Conservation (phyloP, 1,140 invertebrate species). For the Trissolcus basalis region DNA sequence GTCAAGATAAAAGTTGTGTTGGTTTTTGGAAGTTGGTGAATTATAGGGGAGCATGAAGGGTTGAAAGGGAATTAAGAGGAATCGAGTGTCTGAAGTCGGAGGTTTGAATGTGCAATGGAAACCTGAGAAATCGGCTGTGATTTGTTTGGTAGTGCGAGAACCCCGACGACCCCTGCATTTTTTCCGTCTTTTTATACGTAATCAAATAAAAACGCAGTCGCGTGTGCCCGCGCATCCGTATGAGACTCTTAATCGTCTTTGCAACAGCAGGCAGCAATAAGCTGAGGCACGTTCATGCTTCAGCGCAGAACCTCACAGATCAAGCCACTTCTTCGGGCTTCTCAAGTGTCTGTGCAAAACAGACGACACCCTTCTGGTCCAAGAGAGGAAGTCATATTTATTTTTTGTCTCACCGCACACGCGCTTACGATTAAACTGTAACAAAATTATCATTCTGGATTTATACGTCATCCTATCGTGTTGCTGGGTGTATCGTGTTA, state of each 20-base stretch:
- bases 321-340: slow-evolving; percentile 53
- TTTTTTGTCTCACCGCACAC: slow-evolving; percentile 2
- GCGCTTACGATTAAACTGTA: slow-evolving; percentile 2
- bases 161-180: too few relatives aligned
- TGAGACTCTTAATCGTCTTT: slow-evolving; percentile 63
- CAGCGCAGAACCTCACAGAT: slow-evolving; percentile 45
- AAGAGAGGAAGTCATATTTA: slow-evolving; percentile 33
- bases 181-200: slow-evolving; percentile 9
- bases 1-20: too few relatives aligned
- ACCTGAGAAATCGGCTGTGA: too few relatives aligned
- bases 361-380: slow-evolving; percentile 38
- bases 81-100: too few relatives aligned
- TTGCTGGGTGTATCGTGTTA: too few relatives aligned
- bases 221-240: slow-evolving; percentile 65
- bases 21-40: too few relatives aligned
- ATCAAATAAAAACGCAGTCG: slow-evolving; percentile 47
- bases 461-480: too few relatives aligned
- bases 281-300: slow-evolving; percentile 59
- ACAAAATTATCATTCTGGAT: too few relatives aligned
- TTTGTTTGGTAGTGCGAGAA: too few relatives aligned
- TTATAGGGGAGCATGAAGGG: too few relatives aligned
- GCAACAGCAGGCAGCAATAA: slow-evolving; percentile 40
- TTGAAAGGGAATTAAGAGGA: too few relatives aligned
- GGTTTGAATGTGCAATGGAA: too few relatives aligned
- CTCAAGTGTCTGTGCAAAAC: slow-evolving; percentile 38